These are phyloP conservation scores for Labeo calbasu DNA, from an alignment of 2,797 vertebrate genomes.

Conservation along the genomic window DNA sequence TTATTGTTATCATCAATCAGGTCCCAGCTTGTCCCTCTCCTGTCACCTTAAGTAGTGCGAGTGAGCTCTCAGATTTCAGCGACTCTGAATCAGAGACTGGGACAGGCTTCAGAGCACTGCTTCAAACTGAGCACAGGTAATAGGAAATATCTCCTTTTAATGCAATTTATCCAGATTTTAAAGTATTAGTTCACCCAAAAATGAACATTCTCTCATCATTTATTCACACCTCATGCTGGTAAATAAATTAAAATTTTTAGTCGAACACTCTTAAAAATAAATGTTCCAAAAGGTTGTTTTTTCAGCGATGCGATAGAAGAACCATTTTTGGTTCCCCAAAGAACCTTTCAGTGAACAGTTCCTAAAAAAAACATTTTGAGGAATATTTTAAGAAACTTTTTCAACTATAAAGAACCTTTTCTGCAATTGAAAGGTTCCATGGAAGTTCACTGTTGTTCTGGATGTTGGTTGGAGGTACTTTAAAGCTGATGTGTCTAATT, in stretches of 20 bases:
- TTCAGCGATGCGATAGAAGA: too few species aligned
- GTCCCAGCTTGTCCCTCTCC: conserved; percentile 36
- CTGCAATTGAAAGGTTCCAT: too few species aligned
- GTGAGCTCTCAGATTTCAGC: conserved; percentile 54
- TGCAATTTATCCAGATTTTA: not conserved
- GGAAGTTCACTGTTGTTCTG: too few species aligned
- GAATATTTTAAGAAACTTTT: too few species aligned
- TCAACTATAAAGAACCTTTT: too few species aligned
- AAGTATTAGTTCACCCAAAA: not conserved
- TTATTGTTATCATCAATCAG: conserved; percentile 55
- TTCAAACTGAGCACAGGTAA: conserved; percentile 50
- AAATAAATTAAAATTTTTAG: not conserved
- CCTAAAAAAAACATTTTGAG: too few species aligned
- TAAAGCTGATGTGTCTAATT: not conserved
- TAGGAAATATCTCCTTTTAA: not conserved
- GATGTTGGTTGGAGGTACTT: too few species aligned
- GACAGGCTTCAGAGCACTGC: conserved; percentile 13
- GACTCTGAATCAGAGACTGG: conserved; percentile 29
- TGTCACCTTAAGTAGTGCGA: conserved; percentile 42
- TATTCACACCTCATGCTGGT: not conserved
- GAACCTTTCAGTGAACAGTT: too few species aligned
- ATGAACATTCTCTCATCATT: not conserved
- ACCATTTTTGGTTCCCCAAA: too few species aligned
- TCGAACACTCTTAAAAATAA: not conserved
- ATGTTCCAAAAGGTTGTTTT: too few species aligned